A percentile compares a stretch with the other conserved stretches of the same genome.
Conservation (phyloP, 2,797 vertebrate species). For the Poecilia velifera region DNA sequence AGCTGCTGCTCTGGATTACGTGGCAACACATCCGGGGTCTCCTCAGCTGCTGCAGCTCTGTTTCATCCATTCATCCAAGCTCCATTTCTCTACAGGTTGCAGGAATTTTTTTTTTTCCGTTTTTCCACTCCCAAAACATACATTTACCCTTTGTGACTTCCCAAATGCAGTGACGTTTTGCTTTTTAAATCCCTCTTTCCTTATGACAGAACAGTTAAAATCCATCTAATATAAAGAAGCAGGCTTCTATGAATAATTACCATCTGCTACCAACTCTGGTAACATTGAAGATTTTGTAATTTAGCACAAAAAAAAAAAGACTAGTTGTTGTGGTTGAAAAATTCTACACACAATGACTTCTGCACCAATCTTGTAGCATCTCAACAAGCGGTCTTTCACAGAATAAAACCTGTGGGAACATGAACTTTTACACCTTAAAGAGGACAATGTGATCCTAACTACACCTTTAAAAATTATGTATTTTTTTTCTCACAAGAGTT, state of each 20-base stretch:
- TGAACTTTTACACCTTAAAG: background rate
- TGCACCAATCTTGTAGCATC: background rate
- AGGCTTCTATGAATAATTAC: background rate
- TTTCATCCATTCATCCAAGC: slow-evolving; percentile 50
- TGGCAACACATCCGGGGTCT: slow-evolving; percentile 59
- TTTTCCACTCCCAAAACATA: background rate
- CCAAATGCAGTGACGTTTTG: background rate
- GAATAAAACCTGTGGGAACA: background rate
- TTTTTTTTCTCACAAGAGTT: too few relatives aligned
- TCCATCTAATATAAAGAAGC: background rate
- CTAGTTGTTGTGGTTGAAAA: background rate
- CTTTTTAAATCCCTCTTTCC: background rate
- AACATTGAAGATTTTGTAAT: background rate
- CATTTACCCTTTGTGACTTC: slow-evolving; percentile 4
- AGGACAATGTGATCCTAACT: background rate
- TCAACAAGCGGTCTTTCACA: background rate
- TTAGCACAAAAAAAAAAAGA: background rate
- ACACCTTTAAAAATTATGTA: background rate
- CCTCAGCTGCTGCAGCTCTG: slow-evolving; percentile 36
- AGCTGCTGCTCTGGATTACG: slow-evolving; percentile 76
- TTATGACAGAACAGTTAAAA: background rate
- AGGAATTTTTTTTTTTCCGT: background rate
- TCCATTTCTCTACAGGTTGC: slow-evolving; percentile 27
- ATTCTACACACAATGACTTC: background rate
- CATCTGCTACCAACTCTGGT: background rate